Base-by-base conservation (phyloP, 2,113 vertebrate species). In the Brachypteracias leptosomus region DNA sequence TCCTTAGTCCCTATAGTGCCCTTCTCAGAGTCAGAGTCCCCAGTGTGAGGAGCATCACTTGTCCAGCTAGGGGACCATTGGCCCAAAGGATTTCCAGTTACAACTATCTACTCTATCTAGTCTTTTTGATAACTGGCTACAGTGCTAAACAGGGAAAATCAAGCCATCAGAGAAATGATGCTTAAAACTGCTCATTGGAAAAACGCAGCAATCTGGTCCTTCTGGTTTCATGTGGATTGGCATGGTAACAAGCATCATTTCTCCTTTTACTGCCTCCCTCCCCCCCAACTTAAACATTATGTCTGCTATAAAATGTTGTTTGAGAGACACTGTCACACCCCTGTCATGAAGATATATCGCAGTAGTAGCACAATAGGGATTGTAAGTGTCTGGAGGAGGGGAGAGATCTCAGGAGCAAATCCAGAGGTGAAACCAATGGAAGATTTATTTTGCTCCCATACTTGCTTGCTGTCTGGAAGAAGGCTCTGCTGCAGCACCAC, bases 231-330 rank as follows among this genome's bases (percentile, higher is more conserved):
- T 71, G 67, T 65, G 74, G 62, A 90, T 88, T 90, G 83, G 83
- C 94, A 88, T 83, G 62, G 73, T 90, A 93, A 93, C 62, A 59
- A 88, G 73, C 67, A 71, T 66, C 33, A 19, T 88, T 90, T 88
- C 78, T 88, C 49, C 52, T 70, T 90, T 79, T 76, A 55, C 68
- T 80, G 36, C 65, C 29, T 46, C 72, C 72, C 21, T 46, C 46
- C 44, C 49, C 31, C 26, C 31, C 70, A 75, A 17, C 58, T 71
- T 88, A 57, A 21, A 55, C 67, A n/a, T 84, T 55, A 88, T 79
- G 42, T 44, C 49, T 29, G 33, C 59, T 54, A 42, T 35, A 44
- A 66, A 80, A 42, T 31, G 35, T 66, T 76, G 31, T 81, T 71
- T 83, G 67, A 81, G 73, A 71, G 82, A 59, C 44, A 77, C 72